These are phyloP conservation scores for Pocillopora grandis DNA, from an alignment of 92 coral and sea anemone species.

Conservation along the genomic window DNA sequence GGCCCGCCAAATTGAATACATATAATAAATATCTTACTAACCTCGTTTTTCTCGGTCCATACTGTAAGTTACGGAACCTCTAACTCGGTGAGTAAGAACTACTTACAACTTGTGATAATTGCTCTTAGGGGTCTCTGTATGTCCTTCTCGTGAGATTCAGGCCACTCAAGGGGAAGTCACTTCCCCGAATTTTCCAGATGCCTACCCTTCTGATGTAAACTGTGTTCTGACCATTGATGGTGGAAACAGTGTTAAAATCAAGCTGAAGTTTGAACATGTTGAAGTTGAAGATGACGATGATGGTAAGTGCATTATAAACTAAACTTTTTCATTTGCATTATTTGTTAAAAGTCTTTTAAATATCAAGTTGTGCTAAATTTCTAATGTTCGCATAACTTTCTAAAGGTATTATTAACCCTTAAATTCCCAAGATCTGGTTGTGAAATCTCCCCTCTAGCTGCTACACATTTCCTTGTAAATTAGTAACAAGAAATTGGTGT, in stretches of 20 bases:
- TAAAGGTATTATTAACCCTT: too few species aligned
- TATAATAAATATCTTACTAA: too few species aligned
- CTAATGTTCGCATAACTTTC: not conserved
- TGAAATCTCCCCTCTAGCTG: too few species aligned
- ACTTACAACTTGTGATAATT: not conserved
- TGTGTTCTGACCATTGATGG: constrained; percentile 39
- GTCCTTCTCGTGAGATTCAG: constrained; percentile 55
- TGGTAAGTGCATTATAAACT: constrained; percentile 17
- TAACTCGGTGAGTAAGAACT: not conserved
- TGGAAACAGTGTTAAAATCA: constrained; percentile 16
- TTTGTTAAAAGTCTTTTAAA: not conserved
- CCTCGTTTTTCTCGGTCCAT: too few species aligned
- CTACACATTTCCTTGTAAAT: too few species aligned
- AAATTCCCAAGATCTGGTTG: too few species aligned
- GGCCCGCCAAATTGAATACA: too few species aligned
- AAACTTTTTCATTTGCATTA: not conserved
- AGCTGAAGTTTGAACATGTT: constrained; percentile 19
- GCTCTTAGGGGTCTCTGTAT: constrained; percentile 52
- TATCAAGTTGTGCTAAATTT: not conserved
- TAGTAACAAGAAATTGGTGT: too few species aligned
- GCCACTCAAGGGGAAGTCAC: constrained; percentile 42
- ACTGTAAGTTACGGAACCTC: too few species aligned
- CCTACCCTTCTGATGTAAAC: constrained; percentile 3
- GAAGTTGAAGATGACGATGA: constrained; percentile 48
- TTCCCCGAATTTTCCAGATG: constrained; percentile 30